Evolutionary conservation across 2,113 vertebrate species (phyloP).

Genomic region (Xenotilapia flavipinnis): DNA sequence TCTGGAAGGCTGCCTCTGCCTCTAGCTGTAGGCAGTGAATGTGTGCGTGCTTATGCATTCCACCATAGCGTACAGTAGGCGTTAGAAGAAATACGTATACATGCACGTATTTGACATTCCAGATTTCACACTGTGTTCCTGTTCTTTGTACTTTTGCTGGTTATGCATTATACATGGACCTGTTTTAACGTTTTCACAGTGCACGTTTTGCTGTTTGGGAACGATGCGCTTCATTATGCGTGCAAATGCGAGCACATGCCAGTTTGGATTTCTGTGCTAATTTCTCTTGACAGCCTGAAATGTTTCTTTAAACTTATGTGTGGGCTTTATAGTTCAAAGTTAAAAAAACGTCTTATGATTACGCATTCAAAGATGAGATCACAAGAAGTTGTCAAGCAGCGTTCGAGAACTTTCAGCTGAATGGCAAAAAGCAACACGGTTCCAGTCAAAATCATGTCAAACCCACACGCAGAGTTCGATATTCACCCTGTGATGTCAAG

Average conservation of each 20-base stretch:
- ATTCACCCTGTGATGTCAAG: neutral
- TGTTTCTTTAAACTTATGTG: neutral
- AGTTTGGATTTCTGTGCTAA: neutral
- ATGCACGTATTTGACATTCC: conserved; percentile 17
- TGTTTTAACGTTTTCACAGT: neutral
- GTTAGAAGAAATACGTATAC: neutral
- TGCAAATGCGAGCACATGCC: neutral
- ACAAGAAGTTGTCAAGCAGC: neutral
- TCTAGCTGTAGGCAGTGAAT: conserved; percentile 8
- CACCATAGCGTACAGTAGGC: neutral
- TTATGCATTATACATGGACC: neutral
- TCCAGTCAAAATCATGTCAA: neutral
- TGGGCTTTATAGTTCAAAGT: neutral
- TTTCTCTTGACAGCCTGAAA: conserved; percentile 19
- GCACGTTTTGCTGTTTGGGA: neutral
- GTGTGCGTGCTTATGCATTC: neutral
- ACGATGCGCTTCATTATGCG: neutral
- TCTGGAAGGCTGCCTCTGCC: conserved; percentile 40
- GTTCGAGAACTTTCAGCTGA: neutral
- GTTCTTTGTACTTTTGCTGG: neutral
- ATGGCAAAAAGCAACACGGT: neutral
- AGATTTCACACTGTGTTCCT: neutral
- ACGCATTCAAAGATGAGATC: neutral
- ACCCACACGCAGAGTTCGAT: neutral
- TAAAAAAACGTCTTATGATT: conserved; percentile 8